Conservation (phyloP, 2,888 invertebrate genomes). For the Thalpophila matura region DNA sequence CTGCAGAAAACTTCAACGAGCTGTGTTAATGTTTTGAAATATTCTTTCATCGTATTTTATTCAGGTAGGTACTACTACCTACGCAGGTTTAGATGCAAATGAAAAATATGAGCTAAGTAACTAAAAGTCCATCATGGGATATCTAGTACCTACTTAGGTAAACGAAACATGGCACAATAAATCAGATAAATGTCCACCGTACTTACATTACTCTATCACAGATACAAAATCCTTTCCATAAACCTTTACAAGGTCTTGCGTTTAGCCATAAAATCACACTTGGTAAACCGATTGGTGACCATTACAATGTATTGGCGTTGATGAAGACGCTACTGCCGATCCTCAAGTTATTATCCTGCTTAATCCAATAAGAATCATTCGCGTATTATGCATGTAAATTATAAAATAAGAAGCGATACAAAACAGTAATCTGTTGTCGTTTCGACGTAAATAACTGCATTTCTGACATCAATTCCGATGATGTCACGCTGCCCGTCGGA, state of each 20-base stretch:
- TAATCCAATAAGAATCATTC: slow-evolving; percentile 1
- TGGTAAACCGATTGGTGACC: too few relatives aligned
- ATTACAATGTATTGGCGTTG: too few relatives aligned
- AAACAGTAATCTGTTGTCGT: slow-evolving; percentile 50
- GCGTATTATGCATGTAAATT: neutral
- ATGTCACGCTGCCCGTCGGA: slow-evolving; percentile 62
- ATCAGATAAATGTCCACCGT: too few relatives aligned
- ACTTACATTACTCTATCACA: too few relatives aligned
- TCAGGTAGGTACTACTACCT: too few relatives aligned
- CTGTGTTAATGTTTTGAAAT: slow-evolving; percentile 35
- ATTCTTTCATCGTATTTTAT: slow-evolving; percentile 2
- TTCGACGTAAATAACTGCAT: slow-evolving; percentile 64
- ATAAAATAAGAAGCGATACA: slow-evolving; percentile 31
- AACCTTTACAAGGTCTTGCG: too few relatives aligned
- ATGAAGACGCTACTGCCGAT: neutral
- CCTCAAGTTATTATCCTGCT: neutral
- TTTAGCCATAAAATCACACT: too few relatives aligned
- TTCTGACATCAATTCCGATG: slow-evolving; percentile 66
- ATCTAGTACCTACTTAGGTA: too few relatives aligned
- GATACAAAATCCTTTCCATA: too few relatives aligned
- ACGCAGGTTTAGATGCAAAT: neutral
- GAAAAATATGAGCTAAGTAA: neutral
- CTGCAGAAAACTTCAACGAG: slow-evolving; percentile 15
- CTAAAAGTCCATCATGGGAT: too few relatives aligned
- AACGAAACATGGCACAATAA: too few relatives aligned